A percentile compares a stretch with the other conserved stretches of the same genome.
phyloP scores from a whole-genome alignment of 2,888 invertebrate genomes.

The Actias luna region DNA sequence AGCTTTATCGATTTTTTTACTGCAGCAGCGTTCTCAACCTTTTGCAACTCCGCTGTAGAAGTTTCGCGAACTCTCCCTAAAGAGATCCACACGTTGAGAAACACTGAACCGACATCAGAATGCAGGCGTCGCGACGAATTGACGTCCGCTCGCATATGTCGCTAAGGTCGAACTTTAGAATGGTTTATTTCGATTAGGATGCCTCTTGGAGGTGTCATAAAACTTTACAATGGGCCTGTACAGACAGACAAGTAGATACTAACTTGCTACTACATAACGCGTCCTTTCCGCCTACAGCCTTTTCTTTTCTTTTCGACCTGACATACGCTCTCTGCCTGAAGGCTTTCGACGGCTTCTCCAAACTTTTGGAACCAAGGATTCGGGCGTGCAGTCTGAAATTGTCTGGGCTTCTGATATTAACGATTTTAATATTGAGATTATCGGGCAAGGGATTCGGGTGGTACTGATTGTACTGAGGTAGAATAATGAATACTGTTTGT shows the following conservation, averaged over 20 bases:
- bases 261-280: slow-evolving; percentile 5
- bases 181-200: slow-evolving; percentile 3
- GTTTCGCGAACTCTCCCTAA: too few relatives aligned
- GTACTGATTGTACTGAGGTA: background rate
- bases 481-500: background rate
- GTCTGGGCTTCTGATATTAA: too few relatives aligned
- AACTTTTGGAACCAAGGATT: too few relatives aligned
- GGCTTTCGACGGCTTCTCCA: too few relatives aligned
- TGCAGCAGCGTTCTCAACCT: too few relatives aligned
- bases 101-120: background rate
- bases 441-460: too few relatives aligned
- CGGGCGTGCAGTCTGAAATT: too few relatives aligned
- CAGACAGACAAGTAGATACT: background rate
- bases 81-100: background rate
- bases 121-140: background rate
- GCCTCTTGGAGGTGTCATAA: slow-evolving; percentile 10
- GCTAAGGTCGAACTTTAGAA: background rate
- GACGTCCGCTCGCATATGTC: background rate
- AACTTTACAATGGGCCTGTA: slow-evolving; percentile 12
- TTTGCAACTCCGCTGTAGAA: too few relatives aligned
- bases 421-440: too few relatives aligned
- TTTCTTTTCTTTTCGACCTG: too few relatives aligned
- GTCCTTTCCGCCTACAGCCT: background rate
- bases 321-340: too few relatives aligned
- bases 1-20: too few relatives aligned